A percentile compares a stretch with the other conserved stretches of the same genome.
Evolutionary conservation across 2,113 vertebrate species (phyloP).

Genomic region (Albula glossodonta): DNA sequence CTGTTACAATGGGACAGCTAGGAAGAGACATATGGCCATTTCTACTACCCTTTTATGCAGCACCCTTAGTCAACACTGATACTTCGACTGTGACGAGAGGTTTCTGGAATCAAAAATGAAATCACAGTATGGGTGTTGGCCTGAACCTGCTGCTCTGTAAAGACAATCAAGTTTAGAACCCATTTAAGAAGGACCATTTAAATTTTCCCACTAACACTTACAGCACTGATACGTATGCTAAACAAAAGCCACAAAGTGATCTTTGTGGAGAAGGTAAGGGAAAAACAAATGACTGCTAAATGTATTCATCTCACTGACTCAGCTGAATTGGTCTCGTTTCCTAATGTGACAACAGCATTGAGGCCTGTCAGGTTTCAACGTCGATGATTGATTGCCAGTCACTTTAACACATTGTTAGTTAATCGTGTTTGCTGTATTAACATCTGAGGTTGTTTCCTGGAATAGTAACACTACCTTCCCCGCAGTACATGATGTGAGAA

Average conservation of each 20-base stretch:
- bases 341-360: background rate
- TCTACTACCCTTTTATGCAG: background rate
- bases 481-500: background rate
- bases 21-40: background rate
- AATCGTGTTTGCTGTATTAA: background rate
- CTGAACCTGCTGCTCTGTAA: background rate
- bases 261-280: background rate
- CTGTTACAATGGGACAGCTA: background rate
- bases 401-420: constrained; percentile 11
- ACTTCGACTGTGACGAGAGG: background rate
- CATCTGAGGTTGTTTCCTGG: background rate
- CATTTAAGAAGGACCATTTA: constrained; percentile 30
- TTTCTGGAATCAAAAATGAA: background rate
- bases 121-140: background rate
- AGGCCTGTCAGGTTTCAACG: background rate
- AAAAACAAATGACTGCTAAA: background rate
- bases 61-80: background rate
- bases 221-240: background rate
- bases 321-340: background rate
- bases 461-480: constrained; percentile 1
- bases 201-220: constrained; percentile 17
- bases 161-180: constrained; percentile 23
- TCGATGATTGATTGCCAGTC: background rate
- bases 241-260: background rate
- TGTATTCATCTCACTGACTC: background rate